phyloP scores from a whole-genome alignment of 1,140 invertebrate genomes.

The Drosophila subpulchrella region DNA sequence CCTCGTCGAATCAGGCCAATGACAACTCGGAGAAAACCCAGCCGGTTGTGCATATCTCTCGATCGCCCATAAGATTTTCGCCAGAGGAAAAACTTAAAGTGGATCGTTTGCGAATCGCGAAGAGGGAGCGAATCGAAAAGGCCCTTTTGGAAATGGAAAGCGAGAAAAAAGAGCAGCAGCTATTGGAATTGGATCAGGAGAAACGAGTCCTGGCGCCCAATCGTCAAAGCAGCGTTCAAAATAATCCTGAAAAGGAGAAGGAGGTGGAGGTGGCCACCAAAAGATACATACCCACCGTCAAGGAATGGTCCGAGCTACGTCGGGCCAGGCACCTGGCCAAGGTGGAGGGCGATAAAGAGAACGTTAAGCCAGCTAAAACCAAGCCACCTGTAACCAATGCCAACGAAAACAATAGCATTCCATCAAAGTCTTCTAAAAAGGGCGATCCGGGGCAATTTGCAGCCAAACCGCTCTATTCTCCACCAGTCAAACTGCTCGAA shows the following conservation, averaged over 20 bases:
- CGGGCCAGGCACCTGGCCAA: conserved; percentile 10
- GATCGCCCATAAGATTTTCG: conserved; percentile 29
- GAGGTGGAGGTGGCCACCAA: not conserved
- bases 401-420: not conserved
- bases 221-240: not conserved
- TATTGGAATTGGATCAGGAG: no score
- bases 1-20: not conserved
- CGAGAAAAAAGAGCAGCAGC: conserved; percentile 1
- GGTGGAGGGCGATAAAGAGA: not conserved
- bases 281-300: conserved; percentile 61
- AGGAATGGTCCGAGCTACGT: conserved; percentile 63
- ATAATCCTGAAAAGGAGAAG: no score
- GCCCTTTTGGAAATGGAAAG: conserved; percentile 51
- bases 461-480: not conserved
- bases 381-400: not conserved
- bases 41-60: conserved; percentile 41
- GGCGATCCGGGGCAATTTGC: not conserved
- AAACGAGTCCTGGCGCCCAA: not conserved
- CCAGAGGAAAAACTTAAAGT: conserved; percentile 46
- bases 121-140: conserved; percentile 54
- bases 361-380: not conserved
- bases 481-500: not conserved
- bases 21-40: not conserved
- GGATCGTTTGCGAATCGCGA: conserved; percentile 36
- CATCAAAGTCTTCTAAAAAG: not conserved